These are phyloP conservation scores for Siniperca chuatsi DNA, from an alignment of 2,113 vertebrate species.

Conservation along the genomic window DNA sequence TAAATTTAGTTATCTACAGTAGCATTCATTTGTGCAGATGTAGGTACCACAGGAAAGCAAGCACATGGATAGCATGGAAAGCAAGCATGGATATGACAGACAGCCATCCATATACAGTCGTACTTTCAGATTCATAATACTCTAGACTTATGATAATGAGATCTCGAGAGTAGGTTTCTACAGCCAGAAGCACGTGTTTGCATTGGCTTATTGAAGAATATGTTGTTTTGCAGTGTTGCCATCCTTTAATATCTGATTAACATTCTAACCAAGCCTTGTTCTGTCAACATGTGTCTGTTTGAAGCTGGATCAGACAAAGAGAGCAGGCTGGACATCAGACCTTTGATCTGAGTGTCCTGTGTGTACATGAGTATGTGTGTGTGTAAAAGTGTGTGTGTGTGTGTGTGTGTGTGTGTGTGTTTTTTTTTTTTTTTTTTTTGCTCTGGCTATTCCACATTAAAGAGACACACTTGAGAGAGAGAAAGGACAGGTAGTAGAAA, in stretches of 20 bases:
- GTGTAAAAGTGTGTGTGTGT: background rate
- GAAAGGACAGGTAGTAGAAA: conserved; percentile 58
- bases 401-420: conserved; percentile 20
- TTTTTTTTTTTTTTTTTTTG: conserved; percentile 24
- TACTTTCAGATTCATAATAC: background rate
- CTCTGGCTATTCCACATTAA: conserved; percentile 57
- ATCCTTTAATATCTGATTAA: conserved; percentile 57
- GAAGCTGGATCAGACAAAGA: conserved; percentile 72
- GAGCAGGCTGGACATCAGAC: conserved; percentile 62
- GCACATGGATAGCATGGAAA: no score
- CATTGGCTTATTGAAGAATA: conserved; percentile 4
- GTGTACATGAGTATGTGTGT: background rate
- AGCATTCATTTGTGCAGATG: background rate
- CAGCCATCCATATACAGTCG: background rate
- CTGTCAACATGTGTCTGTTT: conserved; percentile 68
- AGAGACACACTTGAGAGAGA: conserved; percentile 65
- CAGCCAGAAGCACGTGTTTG: background rate
- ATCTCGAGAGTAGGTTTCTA: background rate
- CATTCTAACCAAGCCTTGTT: conserved; percentile 53
- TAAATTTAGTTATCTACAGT: background rate
- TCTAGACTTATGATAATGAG: background rate
- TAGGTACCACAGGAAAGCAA: no score
- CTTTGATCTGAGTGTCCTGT: conserved; percentile 69
- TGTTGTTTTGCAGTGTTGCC: conserved; percentile 11
- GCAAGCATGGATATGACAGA: background rate